phyloP scores from a whole-genome alignment of 2,797 vertebrate species.

The Lepidocolaptes lacrymiger region DNA sequence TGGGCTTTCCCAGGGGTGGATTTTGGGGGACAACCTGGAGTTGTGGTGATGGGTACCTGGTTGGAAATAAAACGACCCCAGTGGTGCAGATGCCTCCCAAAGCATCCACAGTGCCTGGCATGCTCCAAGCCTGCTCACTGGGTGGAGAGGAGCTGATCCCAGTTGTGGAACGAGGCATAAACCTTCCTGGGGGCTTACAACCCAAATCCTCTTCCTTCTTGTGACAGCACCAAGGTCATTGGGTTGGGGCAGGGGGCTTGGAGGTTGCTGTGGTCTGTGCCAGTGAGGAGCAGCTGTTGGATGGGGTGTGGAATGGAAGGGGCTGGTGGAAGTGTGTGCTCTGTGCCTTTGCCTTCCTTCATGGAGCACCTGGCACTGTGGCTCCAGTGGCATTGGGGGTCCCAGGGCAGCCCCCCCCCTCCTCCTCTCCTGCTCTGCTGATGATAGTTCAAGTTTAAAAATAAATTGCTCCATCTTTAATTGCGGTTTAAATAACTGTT shows the following conservation, averaged over 20 bases:
- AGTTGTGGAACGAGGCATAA: neutral
- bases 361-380: rapidly evolving
- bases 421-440: constrained; percentile 3
- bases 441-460: constrained; percentile 72
- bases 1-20: neutral
- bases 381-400: neutral
- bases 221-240: rapidly evolving
- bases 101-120: neutral
- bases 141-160: neutral
- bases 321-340: rapidly evolving
- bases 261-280: neutral
- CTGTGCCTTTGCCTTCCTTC: neutral
- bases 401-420: neutral
- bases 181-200: rapidly evolving
- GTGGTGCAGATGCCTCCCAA: neutral
- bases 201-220: rapidly evolving
- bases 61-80: rapidly evolving
- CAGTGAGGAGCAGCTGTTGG: neutral
- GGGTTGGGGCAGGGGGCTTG: neutral
- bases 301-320: neutral
- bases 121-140: rapidly evolving
- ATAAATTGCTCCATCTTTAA: constrained; percentile 77
- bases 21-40: neutral
- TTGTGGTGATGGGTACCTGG: rapidly evolving
- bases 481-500: constrained; percentile 80